Evolutionary conservation across 2,888 invertebrate genomes (phyloP).

Genomic region (Eupithecia pulchellata): DNA sequence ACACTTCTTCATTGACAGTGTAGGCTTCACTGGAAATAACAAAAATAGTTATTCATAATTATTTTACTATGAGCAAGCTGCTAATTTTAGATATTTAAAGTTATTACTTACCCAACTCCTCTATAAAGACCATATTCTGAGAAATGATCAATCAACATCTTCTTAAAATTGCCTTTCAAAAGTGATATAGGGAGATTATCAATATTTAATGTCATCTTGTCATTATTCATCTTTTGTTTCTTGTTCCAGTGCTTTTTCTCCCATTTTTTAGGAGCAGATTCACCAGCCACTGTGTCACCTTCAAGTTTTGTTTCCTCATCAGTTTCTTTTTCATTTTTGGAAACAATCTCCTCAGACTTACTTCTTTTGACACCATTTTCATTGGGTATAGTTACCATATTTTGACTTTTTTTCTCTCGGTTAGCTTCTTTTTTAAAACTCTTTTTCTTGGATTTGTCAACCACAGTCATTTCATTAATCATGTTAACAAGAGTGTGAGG

Average conservation of each 20-base stretch:
- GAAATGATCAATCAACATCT: slow-evolving; percentile 67
- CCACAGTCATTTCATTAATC: slow-evolving; percentile 75
- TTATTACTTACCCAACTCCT: slow-evolving; percentile 65
- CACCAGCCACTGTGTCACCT: not conserved
- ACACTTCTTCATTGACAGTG: slow-evolving; percentile 51
- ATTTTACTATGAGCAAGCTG: not conserved
- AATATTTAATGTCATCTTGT: slow-evolving; percentile 58
- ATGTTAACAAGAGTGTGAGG: slow-evolving; percentile 69
- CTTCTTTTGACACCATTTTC: not conserved
- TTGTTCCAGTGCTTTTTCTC: slow-evolving; percentile 75
- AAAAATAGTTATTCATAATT: not conserved
- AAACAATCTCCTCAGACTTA: not conserved
- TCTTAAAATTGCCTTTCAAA: slow-evolving; percentile 57
- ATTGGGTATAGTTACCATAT: not conserved
- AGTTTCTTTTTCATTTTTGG: slow-evolving; percentile 8
- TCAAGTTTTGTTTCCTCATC: not conserved
- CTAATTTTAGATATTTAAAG: not conserved
- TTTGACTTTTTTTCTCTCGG: slow-evolving; percentile 45
- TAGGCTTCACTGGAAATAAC: slow-evolving; percentile 29
- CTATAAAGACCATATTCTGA: slow-evolving; percentile 65
- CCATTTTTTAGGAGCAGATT: slow-evolving; percentile 60
- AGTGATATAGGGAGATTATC: slow-evolving; percentile 70
- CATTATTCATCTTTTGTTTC: slow-evolving; percentile 58
- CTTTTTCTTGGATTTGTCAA: slow-evolving; percentile 67
- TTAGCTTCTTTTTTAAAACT: slow-evolving; percentile 59